A percentile compares a stretch with the other conserved stretches of the same genome.
Evolutionary conservation across 2,888 invertebrate genomes (phyloP).

Genomic region (Microplitis deprimator): DNA sequence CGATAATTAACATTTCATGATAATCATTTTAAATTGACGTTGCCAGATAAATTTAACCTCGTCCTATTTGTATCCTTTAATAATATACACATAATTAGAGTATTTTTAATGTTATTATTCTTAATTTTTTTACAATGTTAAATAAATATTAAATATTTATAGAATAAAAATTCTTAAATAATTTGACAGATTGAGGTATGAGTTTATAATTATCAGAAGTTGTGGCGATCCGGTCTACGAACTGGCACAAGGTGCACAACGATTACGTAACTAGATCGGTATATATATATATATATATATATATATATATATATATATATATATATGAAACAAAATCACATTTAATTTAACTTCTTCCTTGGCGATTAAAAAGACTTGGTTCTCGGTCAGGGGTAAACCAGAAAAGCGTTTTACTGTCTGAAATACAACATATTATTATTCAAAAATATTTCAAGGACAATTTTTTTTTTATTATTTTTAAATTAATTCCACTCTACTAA

Average conservation of each 20-base stretch:
- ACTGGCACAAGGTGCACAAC: constrained; percentile 52
- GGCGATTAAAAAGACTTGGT: constrained; percentile 21
- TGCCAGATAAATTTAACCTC: not conserved
- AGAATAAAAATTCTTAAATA: not conserved
- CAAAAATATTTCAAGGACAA: no score
- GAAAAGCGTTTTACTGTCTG: not conserved
- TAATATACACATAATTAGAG: not conserved
- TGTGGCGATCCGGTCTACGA: constrained; percentile 49
- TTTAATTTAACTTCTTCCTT: constrained; percentile 46
- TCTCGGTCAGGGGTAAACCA: constrained; percentile 10
- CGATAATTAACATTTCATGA: not conserved
- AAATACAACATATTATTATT: no score
- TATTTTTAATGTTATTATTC: constrained; percentile 1
- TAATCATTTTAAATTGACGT: not conserved
- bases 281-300: constrained; percentile 39
- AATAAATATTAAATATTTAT: not conserved
- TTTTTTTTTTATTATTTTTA: no score
- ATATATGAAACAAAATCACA: constrained; percentile 13
- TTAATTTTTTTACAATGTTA: not conserved
- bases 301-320: constrained; percentile 33
- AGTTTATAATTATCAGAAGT: constrained; percentile 12
- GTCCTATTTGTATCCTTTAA: not conserved
- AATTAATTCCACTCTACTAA: no score
- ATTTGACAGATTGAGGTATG: constrained; percentile 1
- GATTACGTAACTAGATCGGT: constrained; percentile 53